A percentile compares a stretch with the other conserved stretches of the same genome.
Evolutionary conservation across 2,888 invertebrate species (phyloP).

Genomic region (Galerucella nymphaeae): DNA sequence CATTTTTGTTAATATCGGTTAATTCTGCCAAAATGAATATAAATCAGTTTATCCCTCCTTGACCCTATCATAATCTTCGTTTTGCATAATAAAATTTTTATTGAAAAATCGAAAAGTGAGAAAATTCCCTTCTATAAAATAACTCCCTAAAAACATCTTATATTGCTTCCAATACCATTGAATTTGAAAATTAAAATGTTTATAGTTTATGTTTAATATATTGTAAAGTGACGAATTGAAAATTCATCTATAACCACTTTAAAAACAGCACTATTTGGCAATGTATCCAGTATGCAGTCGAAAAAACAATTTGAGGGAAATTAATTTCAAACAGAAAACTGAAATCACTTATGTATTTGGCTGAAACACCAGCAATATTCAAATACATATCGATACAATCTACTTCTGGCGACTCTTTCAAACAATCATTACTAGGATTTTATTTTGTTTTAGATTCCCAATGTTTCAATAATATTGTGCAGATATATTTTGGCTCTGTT

Average conservation of each 20-base stretch:
- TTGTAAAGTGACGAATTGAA: too few species aligned
- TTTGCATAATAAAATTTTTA: too few species aligned
- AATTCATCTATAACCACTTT: too few species aligned
- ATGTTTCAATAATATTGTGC: neutral
- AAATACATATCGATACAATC: neutral
- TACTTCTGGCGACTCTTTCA: neutral
- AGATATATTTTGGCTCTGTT: neutral
- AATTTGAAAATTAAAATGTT: too few species aligned
- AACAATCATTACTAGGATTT: neutral
- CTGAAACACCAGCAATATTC: neutral
- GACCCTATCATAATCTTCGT: too few species aligned
- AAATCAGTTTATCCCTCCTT: neutral
- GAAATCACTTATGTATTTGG: neutral
- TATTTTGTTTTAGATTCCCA: neutral
- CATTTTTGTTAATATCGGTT: slow-evolving; percentile 11
- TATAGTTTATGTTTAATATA: too few species aligned
- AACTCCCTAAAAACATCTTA: too few species aligned
- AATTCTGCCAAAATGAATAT: neutral
- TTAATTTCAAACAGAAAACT: neutral
- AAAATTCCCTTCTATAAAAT: too few species aligned
- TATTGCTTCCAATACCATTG: too few species aligned
- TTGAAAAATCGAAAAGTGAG: too few species aligned
- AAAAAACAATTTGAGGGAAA: neutral
- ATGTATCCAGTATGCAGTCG: neutral
- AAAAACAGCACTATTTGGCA: neutral